These are phyloP conservation scores for Cheilosia grossa DNA, from an alignment of 2,888 invertebrate species.

Conservation along the genomic window DNA sequence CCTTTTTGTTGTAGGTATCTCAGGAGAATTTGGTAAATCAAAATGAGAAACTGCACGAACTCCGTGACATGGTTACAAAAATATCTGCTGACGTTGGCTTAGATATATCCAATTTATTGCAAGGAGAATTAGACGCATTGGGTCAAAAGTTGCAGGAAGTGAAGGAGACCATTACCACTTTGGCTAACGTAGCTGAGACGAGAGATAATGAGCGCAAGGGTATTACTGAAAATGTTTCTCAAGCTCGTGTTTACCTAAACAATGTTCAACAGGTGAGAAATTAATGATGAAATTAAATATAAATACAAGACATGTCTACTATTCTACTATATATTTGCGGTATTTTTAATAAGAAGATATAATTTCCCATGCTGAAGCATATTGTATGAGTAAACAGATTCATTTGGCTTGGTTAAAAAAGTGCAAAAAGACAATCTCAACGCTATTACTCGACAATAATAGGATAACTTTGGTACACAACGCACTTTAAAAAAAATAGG, in stretches of 20 bases:
- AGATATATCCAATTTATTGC: conserved; percentile 88
- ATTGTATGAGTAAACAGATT: too few species aligned
- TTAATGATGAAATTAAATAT: not conserved
- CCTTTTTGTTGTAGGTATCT: conserved; percentile 85
- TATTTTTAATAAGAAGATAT: too few species aligned
- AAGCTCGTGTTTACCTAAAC: conserved; percentile 86
- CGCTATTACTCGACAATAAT: too few species aligned
- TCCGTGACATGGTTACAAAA: conserved; percentile 89
- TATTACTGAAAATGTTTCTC: conserved; percentile 85
- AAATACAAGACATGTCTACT: too few species aligned
- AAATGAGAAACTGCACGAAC: conserved; percentile 87
- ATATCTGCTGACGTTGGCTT: conserved; percentile 91
- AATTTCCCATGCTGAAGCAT: too few species aligned
- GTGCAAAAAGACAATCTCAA: too few species aligned
- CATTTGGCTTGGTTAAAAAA: too few species aligned
- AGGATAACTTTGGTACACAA: too few species aligned
- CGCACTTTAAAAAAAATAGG: too few species aligned
- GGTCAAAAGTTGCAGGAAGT: conserved; percentile 90
- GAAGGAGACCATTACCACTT: conserved; percentile 88
- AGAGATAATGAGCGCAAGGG: conserved; percentile 85
- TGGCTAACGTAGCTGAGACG: conserved; percentile 91
- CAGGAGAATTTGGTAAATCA: conserved; percentile 89
- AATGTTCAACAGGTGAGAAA: conserved; percentile 89
- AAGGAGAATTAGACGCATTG: conserved; percentile 90
- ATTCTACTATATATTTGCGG: too few species aligned